Base-by-base conservation (phyloP, 2,797 vertebrate species). In the Adelosebastes latens region DNA sequence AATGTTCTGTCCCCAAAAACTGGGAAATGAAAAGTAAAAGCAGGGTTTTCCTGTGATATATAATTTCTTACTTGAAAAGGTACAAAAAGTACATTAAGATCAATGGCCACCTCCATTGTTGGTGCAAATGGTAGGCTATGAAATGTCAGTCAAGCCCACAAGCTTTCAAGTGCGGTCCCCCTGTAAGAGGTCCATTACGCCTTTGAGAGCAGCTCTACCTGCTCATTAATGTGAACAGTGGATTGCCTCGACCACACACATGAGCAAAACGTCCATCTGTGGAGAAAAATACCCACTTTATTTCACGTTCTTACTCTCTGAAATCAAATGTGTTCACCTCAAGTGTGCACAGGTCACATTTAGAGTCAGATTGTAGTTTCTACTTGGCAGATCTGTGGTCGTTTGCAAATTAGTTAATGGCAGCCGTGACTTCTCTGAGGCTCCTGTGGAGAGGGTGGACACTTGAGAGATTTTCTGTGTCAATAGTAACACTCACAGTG, bases 321-420 rank as follows among this genome's bases (percentile, higher is more conserved):
- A 31, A 36, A 39, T 20, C 13, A 22, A 58, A 60, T 18, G 34
- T n/a, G 36, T 29, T 52, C 32, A 32, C 8, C 11, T 14, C 4
- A 22, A 8, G 39, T 12, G n/a, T 20, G 16, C 14, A 31, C n/a
- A 12, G 9, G 25, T 65, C 59, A 46, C 3, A 4, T 32, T 2
- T 1, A 25, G 2, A 36, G 65, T 29, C 3, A 12, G 55, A 53
- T 27, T 49, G 32, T 11, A 69, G 11, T 66, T 79, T 56, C 62
- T 24, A 27, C 42, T 67, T 20, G 36, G 70, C 61, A 31, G 31
- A 29, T 46, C 65, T 80, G 24, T 24, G 29, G 42, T 77, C 53
- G 46, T 78, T 69, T 82, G 53, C 32, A 49, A 68, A 74, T 59
- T 55, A 69, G 59, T 75, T 71, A 69, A 72, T 58, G 70, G 66